Base-by-base conservation (phyloP, 1,140 invertebrate genomes). In the Muscidifurax raptorellus region DNA sequence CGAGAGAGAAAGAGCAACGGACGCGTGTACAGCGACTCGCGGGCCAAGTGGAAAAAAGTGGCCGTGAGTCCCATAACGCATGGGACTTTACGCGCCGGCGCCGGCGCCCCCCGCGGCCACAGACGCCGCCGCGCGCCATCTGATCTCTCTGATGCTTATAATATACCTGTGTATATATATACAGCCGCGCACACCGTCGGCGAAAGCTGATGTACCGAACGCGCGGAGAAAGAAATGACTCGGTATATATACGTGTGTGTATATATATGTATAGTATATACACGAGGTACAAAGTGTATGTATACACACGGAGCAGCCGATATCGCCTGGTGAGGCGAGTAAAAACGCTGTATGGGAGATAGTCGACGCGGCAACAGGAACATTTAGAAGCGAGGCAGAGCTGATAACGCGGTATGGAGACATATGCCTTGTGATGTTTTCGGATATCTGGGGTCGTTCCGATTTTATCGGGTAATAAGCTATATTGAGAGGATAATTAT, bases 31-130 rank as follows among this genome's bases (percentile, higher is more conserved):
- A 52, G 78, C 82, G 59, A 44, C 9, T 80, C 71, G 80, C 85
- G 80, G 75, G 85, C 85, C 84, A 86, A 85, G 80, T 80, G 86
- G 84, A 87, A 85, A 87, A 52, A 72, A 72, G 71, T 40, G 66
- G 27, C 52, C 44, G 13, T 80, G 27, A 72, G 66, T 28, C 87
- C 88, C 90, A 92, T 93, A 93, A 92, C 90, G 88, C 91, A 90
- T 40, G 90, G 90, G 89, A 93, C 88, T 93, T 93, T 93, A 93
- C 90, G 91, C 90, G 90, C 88, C 90, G 92, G 92, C 92, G 92
- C 92, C 92, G 92, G 91, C 89, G 92, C 92, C 92, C 92, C 92
- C 92, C 91, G 92, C 92, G 90, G 92, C 90, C 92, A 92, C 92
- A 93, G 92, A 93, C 92, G 89, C 91, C 90, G 92, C 91, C 83